phyloP scores from a whole-genome alignment of 2,888 invertebrate species.

The Tholera decimalis region DNA sequence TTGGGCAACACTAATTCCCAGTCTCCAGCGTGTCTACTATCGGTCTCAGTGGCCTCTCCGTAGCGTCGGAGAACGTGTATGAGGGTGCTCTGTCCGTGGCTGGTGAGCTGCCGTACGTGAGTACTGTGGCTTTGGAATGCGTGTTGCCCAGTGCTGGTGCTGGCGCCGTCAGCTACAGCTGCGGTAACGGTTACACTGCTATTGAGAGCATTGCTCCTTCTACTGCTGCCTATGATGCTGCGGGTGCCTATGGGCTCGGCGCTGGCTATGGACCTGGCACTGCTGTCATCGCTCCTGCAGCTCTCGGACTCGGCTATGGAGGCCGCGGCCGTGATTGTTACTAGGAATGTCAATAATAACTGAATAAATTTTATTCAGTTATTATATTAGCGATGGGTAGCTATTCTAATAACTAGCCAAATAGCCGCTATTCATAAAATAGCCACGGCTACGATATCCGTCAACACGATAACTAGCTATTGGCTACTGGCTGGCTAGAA shows the following conservation, averaged over 20 bases:
- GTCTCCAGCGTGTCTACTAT: slow-evolving; percentile 46
- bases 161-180: slow-evolving; percentile 49
- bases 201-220: slow-evolving; percentile 27
- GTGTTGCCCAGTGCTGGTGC: slow-evolving; percentile 47
- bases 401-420: no score
- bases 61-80: slow-evolving; percentile 56
- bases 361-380: no score
- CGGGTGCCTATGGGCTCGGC: slow-evolving; percentile 20
- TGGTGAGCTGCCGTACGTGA: slow-evolving; percentile 55
- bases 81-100: slow-evolving; percentile 52
- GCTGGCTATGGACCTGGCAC: background rate
- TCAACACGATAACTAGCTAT: no score
- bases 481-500: no score
- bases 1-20: no score
- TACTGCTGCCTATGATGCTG: slow-evolving; percentile 25
- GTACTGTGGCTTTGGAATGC: slow-evolving; percentile 45
- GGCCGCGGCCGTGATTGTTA: slow-evolving; percentile 27
- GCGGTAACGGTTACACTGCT: slow-evolving; percentile 47
- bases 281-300: slow-evolving; percentile 14
- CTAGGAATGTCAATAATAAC: background rate
- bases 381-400: no score
- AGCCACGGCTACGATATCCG: no score
- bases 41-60: slow-evolving; percentile 47
- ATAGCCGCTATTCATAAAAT: no score
- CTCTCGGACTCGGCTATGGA: slow-evolving; percentile 11